A percentile compares a stretch with the other conserved stretches of the same genome.
Conservation (phyloP, 2,113 vertebrate genomes). For the Triplophysa tibetana region DNA sequence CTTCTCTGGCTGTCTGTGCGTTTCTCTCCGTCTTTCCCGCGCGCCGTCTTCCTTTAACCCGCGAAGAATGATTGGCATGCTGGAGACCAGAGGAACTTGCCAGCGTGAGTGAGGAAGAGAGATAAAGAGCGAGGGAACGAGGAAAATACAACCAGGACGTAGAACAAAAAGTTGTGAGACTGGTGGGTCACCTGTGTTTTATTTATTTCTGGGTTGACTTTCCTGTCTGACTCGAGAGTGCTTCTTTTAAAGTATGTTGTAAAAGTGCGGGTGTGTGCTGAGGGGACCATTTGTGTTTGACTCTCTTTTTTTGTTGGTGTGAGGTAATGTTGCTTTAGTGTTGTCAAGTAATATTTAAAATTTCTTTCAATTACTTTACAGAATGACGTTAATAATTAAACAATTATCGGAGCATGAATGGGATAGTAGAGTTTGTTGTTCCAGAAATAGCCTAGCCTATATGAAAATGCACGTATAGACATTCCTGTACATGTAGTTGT, state of each 20-base stretch:
- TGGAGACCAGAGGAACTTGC: constrained; percentile 84
- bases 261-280: too few relatives aligned
- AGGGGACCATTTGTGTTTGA: too few relatives aligned
- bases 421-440: not conserved
- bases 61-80: constrained; percentile 91
- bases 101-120: constrained; percentile 63
- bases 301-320: too few relatives aligned
- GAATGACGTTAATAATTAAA: not conserved
- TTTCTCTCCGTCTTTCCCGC: constrained; percentile 62
- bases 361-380: too few relatives aligned
- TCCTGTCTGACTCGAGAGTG: not conserved
- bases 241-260: not conserved
- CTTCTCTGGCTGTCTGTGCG: constrained; percentile 53
- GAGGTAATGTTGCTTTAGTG: too few relatives aligned
- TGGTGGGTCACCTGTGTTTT: constrained; percentile 68
- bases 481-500: not conserved
- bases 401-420: not conserved
- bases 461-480: not conserved
- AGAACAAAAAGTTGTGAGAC: constrained; percentile 65
- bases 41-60: constrained; percentile 76
- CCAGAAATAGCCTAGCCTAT: too few relatives aligned
- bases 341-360: too few relatives aligned
- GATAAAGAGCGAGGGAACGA: constrained; percentile 51
- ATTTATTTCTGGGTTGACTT: constrained; percentile 19
- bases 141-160: constrained; percentile 43